Evolutionary conservation across 2,113 vertebrate genomes (phyloP), one percentile per base, ranked within the genome.

Genomic region (Tichodroma muraria): DNA sequence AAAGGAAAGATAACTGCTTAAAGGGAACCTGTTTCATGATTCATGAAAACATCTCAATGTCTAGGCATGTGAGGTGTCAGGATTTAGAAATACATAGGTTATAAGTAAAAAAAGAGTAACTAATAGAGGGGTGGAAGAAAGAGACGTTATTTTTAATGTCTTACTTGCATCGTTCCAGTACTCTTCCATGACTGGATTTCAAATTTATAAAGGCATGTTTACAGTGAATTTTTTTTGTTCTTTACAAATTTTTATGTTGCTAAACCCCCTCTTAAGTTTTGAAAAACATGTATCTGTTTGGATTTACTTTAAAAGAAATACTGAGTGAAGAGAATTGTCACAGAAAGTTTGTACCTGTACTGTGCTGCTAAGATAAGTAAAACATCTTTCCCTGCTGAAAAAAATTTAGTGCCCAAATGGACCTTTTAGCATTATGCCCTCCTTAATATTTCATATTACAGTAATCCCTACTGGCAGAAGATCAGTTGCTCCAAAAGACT

Each of bases 261-360:
- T 60, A 85, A 69, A 76, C 22, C 0, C 2, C 2, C 16, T 76
- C 28, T n/a, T 10, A 44, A 30, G 64, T 44, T 82, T 53, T 16
- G 0, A 13, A 75, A 64, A n/a, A 28, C 20, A n/a, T 8, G 1
- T 23, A 2, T 42, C 16, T 53, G 2, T 52, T 72, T 86, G 12
- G 7, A 33, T 85, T 76, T 64, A 23, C 6, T 86, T 64, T 14
- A 22, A 57, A 66, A 86, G 10, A 79, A 50, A 31, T 31, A 18
- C 0, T 56, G 20, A 79, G 24, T 1, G 2, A 76, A 56, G 40
- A 72, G 35, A 82, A 60, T 85, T 93, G 22, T 85, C 57, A 44
- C 16, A 64, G 24, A 52, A 24, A 11, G 17, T 56, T 87, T 82
- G 33, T 52, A 44, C 22, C 30, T 79, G 21, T 68, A 40, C 15